Conservation (phyloP, 2,113 vertebrate species). For the Setophaga coronata region DNA sequence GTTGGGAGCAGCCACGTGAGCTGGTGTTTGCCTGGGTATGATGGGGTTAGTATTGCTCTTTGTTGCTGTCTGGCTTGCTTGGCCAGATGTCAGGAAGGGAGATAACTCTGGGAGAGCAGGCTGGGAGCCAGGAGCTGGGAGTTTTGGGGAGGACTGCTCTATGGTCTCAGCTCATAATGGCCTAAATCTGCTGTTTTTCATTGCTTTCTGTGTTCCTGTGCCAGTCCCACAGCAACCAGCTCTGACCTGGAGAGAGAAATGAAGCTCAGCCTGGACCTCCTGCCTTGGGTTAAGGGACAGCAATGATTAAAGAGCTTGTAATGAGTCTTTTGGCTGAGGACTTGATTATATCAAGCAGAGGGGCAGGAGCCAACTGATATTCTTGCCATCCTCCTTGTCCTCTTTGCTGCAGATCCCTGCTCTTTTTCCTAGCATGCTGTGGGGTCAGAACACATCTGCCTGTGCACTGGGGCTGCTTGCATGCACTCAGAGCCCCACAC, state of each 20-base stretch:
- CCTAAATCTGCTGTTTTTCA: background rate
- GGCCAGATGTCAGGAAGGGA: background rate
- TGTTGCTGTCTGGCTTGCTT: background rate
- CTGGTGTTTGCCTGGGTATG: background rate
- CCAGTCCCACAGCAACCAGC: background rate
- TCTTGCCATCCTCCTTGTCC: background rate
- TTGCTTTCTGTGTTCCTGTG: fast-evolving
- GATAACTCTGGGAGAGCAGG: background rate
- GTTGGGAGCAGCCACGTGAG: fast-evolving
- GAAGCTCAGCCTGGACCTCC: background rate
- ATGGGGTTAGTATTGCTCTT: background rate
- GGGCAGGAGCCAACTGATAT: background rate
- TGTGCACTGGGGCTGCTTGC: fast-evolving
- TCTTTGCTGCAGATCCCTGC: background rate
- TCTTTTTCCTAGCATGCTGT: background rate
- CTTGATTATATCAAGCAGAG: background rate
- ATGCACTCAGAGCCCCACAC: fast-evolving
- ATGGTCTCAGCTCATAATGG: fast-evolving
- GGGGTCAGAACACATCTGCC: background rate
- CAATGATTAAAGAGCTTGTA: background rate
- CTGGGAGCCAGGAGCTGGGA: background rate
- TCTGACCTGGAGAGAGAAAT: background rate
- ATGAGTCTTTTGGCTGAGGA: background rate
- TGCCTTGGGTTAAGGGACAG: background rate
- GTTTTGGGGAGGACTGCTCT: background rate